phyloP scores from a whole-genome alignment of 2,797 vertebrate species.

The Spea hammondii region DNA sequence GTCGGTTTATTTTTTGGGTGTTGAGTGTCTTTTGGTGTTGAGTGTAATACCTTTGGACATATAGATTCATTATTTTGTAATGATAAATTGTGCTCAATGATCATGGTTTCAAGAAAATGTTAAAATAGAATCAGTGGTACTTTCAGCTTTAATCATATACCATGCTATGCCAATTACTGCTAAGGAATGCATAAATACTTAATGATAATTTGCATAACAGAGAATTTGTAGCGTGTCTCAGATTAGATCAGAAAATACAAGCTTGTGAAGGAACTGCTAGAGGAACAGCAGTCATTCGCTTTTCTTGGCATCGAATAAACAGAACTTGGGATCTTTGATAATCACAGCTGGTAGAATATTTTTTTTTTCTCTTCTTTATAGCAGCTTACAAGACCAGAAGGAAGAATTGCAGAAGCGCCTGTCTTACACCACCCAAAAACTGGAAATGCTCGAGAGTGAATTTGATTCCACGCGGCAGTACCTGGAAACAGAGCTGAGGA shows the following conservation, averaged over 20 bases:
- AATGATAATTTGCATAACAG: constrained; percentile 27
- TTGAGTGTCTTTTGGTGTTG: too few species aligned
- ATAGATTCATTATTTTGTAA: too few species aligned
- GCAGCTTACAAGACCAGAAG: constrained; percentile 92
- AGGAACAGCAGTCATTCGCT: constrained; percentile 15
- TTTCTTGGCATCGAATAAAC: constrained; percentile 8
- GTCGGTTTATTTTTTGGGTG: too few species aligned
- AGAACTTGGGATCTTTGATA: constrained; percentile 13
- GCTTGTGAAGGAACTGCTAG: neutral
- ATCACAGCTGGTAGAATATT: constrained; percentile 45
- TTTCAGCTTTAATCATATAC: neutral
- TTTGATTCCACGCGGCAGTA: constrained; percentile 92
- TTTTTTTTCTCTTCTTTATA: constrained; percentile 71
- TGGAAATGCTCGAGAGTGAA: constrained; percentile 93
- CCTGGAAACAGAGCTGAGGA: constrained; percentile 90
- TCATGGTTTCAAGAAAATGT: too few species aligned
- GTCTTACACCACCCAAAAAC: constrained; percentile 88
- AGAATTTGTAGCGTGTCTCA: constrained; percentile 10
- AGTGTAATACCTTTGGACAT: too few species aligned
- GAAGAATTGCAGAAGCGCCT: constrained; percentile 92
- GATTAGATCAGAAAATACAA: constrained; percentile 13
- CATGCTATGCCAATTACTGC: constrained; percentile 3
- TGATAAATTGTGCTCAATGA: too few species aligned
- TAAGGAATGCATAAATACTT: constrained; percentile 29
- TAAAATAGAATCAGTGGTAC: neutral